Evolutionary conservation across 2,113 vertebrate genomes (phyloP).

Genomic region (Danionella cerebrum): DNA sequence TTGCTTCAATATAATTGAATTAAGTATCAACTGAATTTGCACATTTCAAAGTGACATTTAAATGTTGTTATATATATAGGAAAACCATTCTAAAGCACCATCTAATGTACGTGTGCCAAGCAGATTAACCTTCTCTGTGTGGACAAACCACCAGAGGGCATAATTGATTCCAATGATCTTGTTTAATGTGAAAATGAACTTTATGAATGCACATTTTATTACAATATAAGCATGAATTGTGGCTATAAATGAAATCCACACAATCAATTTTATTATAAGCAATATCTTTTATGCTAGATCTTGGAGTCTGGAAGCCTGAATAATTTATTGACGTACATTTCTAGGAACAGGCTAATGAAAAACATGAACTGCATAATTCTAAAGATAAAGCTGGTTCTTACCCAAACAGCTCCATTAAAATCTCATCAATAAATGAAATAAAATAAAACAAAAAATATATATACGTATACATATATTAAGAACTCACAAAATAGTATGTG

Average conservation of each 20-base stretch:
- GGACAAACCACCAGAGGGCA: too few species aligned
- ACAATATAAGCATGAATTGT: neutral
- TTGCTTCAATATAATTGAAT: too few species aligned
- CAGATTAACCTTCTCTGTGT: too few species aligned
- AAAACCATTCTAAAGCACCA: too few species aligned
- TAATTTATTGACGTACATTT: constrained; percentile 48
- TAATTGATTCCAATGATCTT: neutral
- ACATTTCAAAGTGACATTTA: too few species aligned
- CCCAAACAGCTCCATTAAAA: constrained; percentile 35
- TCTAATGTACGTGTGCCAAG: too few species aligned
- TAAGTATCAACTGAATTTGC: too few species aligned
- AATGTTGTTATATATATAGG: too few species aligned
- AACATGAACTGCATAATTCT: constrained; percentile 40
- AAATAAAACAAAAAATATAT: neutral
- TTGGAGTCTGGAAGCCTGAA: constrained; percentile 47
- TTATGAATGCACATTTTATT: neutral
- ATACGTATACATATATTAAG: constrained; percentile 34
- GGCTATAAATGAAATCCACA: constrained; percentile 39
- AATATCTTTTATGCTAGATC: constrained; percentile 47
- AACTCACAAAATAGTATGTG: constrained; percentile 56
- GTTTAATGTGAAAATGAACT: neutral
- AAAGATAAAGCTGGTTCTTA: constrained; percentile 26
- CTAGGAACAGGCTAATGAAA: constrained; percentile 36
- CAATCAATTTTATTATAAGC: constrained; percentile 44
- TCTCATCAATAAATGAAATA: constrained; percentile 5